Conservation (phyloP, 2,113 vertebrate genomes). For the Merops nubicus region DNA sequence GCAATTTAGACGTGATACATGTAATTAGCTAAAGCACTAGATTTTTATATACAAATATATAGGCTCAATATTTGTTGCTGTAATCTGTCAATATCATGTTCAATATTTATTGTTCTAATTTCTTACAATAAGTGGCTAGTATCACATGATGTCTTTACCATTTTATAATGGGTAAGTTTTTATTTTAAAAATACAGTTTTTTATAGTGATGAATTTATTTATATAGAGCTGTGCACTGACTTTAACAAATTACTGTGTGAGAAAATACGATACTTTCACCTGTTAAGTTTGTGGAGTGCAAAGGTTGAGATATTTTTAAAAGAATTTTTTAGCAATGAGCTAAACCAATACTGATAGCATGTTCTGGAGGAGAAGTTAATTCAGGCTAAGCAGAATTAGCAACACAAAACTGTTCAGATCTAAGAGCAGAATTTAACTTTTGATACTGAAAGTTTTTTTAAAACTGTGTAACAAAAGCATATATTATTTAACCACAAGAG, state of each 20-base stretch:
- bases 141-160: neutral
- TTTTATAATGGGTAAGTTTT: neutral
- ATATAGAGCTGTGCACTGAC: neutral
- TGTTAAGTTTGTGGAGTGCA: neutral
- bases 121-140: neutral
- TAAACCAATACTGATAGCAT: neutral
- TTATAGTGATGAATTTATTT: neutral
- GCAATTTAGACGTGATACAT: neutral
- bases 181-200: neutral
- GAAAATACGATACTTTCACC: neutral
- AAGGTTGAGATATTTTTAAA: slow-evolving; percentile 33
- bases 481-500: slow-evolving; percentile 57
- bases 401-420: neutral
- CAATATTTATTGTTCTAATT: neutral
- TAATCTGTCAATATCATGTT: neutral
- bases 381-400: neutral
- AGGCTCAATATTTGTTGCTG: neutral
- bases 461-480: neutral
- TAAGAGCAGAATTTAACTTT: neutral
- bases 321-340: neutral
- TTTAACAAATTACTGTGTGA: neutral
- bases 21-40: neutral
- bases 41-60: neutral
- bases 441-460: neutral
- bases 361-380: neutral